Base-by-base conservation (phyloP, 2,113 vertebrate species). In the Hemiscyllium ocellatum region DNA sequence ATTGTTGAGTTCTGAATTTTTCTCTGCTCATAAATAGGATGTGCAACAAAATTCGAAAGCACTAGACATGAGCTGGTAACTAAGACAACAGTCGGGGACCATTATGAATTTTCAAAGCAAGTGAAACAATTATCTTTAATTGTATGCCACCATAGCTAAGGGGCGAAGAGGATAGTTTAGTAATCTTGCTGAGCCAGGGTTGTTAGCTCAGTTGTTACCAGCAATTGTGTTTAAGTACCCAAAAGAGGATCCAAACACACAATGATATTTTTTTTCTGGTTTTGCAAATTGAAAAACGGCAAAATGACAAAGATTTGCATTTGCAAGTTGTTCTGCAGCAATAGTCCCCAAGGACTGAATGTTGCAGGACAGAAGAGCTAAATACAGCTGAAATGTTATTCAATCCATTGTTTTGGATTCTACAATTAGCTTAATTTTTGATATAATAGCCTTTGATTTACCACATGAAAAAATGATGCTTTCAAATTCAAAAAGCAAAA, bases 161-260 rank as follows among this genome's bases (percentile, higher is more conserved):
- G 47, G 86, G 47, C 86, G 56, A 15, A 89, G 86, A 89, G 86
- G 56, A 89, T 29, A 89, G 47, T 12, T 89, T 89, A 50, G 56
- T 50, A 89, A 89, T 89, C 47, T 89, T 89, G 86, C 47, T 56
- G 52, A 52, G 86, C 50, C 26, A 56, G 52, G 12, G 50, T 89
- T 89, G 50, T 89, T 89, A 50, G 50, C 86, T 89, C 86, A 89
- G 26, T 56, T 89, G 47, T 56, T 89, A 56, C 47, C 86, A 89
- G 47, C 8, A 33, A 56, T 56, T 56, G 37, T 89, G 86, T 29
- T 56, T 89, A 89, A 89, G 56, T 56, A 89, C 47, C 52, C 22
- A 89, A 33, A 56, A 56, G 52, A 56, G 80, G 86, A 52, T 61
- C 29, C 50, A 19, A n/a, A 19, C 87, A 90, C 50, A 90, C 61